Conservation (phyloP, 2,113 vertebrate species). For the Herpetotheres cachinnans region DNA sequence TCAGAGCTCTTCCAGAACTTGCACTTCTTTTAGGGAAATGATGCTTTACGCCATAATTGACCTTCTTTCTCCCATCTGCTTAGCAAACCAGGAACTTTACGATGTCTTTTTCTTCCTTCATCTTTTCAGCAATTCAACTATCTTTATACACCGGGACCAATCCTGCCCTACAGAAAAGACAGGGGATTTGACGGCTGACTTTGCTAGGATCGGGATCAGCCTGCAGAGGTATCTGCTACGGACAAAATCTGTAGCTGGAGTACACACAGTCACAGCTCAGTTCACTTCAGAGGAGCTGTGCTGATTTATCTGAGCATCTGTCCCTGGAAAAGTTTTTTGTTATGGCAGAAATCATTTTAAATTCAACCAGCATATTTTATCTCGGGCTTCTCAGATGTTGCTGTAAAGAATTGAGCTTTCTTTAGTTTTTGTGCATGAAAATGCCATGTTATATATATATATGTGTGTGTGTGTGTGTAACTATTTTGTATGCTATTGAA, state of each 20-base stretch:
- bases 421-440: background rate
- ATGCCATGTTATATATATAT: background rate
- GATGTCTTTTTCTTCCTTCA: background rate
- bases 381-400: background rate
- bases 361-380: background rate
- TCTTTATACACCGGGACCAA: background rate
- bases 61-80: constrained; percentile 12
- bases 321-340: background rate
- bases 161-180: background rate
- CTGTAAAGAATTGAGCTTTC: background rate
- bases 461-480: background rate
- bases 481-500: background rate
- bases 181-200: background rate
- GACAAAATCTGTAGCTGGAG: background rate
- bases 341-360: background rate
- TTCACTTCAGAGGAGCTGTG: background rate
- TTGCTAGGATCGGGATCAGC: background rate
- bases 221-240: background rate
- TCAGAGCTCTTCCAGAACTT: background rate
- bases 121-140: background rate
- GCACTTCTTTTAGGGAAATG: background rate
- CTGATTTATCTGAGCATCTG: background rate
- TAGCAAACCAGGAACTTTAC: background rate
- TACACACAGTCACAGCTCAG: background rate
- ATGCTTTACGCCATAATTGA: background rate